Conservation (phyloP, 2,888 invertebrate species). For the Melieria crassipennis region DNA sequence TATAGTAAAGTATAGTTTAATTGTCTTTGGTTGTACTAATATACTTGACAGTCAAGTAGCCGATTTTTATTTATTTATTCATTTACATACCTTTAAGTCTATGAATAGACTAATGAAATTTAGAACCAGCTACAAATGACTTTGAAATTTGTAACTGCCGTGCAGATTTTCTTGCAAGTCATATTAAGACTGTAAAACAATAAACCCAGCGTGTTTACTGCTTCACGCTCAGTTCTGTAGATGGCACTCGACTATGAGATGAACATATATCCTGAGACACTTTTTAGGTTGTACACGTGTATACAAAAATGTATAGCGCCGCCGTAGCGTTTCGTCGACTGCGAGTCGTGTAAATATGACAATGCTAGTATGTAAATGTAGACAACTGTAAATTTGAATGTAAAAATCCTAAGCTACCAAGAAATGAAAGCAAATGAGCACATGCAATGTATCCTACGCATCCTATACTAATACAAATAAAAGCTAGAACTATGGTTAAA, state of each 20-base stretch:
- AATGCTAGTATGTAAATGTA: not conserved
- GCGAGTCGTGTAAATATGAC: slow-evolving; percentile 29
- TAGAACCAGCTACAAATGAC: too few species aligned
- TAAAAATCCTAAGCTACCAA: slow-evolving; percentile 13
- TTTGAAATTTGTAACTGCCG: too few species aligned
- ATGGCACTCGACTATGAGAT: slow-evolving; percentile 42
- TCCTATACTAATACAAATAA: slow-evolving; percentile 29
- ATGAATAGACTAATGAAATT: too few species aligned
- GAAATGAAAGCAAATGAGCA: slow-evolving; percentile 49
- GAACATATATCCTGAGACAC: slow-evolving; percentile 50
- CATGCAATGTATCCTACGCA: slow-evolving; percentile 62
- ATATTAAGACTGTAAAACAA: too few species aligned
- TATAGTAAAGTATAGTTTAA: too few species aligned
- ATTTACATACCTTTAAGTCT: too few species aligned
- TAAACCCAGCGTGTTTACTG: too few species aligned
- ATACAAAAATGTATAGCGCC: slow-evolving; percentile 42
- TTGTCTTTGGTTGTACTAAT: too few species aligned
- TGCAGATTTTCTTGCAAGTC: too few species aligned
- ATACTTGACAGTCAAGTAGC: too few species aligned
- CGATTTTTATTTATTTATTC: too few species aligned
- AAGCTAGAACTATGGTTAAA: slow-evolving; percentile 4
- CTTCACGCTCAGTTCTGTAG: too few species aligned
- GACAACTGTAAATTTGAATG: not conserved
- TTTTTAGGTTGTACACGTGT: slow-evolving; percentile 57
- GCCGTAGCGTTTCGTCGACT: slow-evolving; percentile 38